Conservation (phyloP, 1,140 invertebrate genomes). For the Hermetia illucens region DNA sequence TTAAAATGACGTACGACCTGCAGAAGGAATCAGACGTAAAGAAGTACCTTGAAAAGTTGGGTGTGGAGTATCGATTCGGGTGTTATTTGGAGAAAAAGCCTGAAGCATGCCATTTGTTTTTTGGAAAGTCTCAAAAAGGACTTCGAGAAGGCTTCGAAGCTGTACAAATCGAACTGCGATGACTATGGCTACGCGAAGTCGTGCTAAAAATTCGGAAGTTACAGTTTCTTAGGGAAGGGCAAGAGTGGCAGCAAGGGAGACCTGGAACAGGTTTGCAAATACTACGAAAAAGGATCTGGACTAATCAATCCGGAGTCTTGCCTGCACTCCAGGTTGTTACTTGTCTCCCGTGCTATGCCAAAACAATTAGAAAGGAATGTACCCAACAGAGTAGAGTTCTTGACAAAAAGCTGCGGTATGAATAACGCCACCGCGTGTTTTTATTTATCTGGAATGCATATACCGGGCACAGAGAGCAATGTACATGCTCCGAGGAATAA, state of each 20-base stretch:
- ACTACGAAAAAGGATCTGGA: conserved; percentile 67
- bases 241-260: conserved; percentile 34
- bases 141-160: conserved; percentile 54
- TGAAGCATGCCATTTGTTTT: conserved; percentile 79
- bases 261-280: conserved; percentile 43
- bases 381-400: conserved; percentile 43
- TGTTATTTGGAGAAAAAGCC: conserved; percentile 72
- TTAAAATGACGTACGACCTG: conserved; percentile 49
- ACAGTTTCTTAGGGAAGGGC: conserved; percentile 46
- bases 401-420: conserved; percentile 55
- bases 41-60: conserved; percentile 73
- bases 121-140: conserved; percentile 69
- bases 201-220: conserved; percentile 72
- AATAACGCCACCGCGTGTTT: conserved; percentile 62
- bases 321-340: conserved; percentile 56
- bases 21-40: conserved; percentile 75
- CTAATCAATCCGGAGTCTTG: conserved; percentile 52
- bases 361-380: conserved; percentile 36
- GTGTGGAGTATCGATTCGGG: conserved; percentile 83
- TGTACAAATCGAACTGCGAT: conserved; percentile 77
- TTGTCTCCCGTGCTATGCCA: conserved; percentile 36
- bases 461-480: conserved; percentile 40
- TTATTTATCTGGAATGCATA: conserved; percentile 60
- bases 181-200: conserved; percentile 65
- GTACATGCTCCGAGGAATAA: conserved; percentile 14